A percentile compares a stretch with the other conserved stretches of the same genome.
These are phyloP conservation scores for Drosophila mimetica DNA, from an alignment of 2,888 invertebrate species.

Conservation along the genomic window DNA sequence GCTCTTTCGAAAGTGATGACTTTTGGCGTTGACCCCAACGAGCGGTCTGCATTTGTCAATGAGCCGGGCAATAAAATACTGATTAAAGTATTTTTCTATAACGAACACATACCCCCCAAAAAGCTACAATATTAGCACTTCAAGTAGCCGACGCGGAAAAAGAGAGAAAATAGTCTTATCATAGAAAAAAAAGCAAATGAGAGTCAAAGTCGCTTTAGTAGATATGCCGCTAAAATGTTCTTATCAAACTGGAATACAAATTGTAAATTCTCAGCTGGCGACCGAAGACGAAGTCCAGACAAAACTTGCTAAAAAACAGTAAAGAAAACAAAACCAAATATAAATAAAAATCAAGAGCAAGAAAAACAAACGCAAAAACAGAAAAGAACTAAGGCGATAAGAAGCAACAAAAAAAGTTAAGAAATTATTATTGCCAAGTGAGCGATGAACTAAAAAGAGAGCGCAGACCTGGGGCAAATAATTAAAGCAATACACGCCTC, in stretches of 20 bases:
- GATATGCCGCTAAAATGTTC: slow-evolving; percentile 53
- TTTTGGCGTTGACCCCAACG: slow-evolving; percentile 62
- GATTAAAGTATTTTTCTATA: slow-evolving; percentile 21
- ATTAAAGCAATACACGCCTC: slow-evolving; percentile 14
- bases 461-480: slow-evolving; percentile 31
- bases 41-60: slow-evolving; percentile 41
- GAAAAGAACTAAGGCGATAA: slow-evolving; percentile 47
- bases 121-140: slow-evolving; percentile 28
- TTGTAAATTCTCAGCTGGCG: slow-evolving; percentile 25
- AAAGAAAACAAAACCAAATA: slow-evolving; percentile 10
- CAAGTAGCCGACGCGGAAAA: slow-evolving; percentile 29
- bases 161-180: slow-evolving; percentile 49
- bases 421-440: not conserved
- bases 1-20: slow-evolving; percentile 51
- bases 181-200: slow-evolving; percentile 28
- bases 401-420: slow-evolving; percentile 16
- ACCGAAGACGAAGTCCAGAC: slow-evolving; percentile 34
- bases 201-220: slow-evolving; percentile 18
- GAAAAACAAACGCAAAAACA: slow-evolving; percentile 41
- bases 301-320: slow-evolving; percentile 6
- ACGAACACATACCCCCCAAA: slow-evolving; percentile 1
- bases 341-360: slow-evolving; percentile 6
- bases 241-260: slow-evolving; percentile 53
- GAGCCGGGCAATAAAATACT: slow-evolving; percentile 53
- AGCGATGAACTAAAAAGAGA: slow-evolving; percentile 34